Evolutionary conservation across 2,797 vertebrate genomes (phyloP).

Genomic region (Cephalopachus bancanus): DNA sequence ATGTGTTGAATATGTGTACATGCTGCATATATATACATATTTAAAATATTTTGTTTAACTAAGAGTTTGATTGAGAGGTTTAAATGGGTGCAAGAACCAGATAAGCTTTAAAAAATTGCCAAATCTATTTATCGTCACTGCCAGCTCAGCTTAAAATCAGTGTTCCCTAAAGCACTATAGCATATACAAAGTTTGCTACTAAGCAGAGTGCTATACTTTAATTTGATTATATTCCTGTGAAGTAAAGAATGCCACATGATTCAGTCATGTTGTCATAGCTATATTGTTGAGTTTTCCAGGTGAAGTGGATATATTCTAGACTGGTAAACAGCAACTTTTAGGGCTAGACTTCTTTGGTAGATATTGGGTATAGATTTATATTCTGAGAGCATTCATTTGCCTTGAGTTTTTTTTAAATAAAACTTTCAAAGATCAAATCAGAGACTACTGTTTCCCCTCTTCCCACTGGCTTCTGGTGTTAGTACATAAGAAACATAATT

Average conservation of each 20-base stretch:
- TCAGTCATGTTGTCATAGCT: not conserved
- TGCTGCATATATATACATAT: not conserved
- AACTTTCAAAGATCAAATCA: not conserved
- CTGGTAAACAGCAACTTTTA: not conserved
- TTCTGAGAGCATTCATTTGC: not conserved
- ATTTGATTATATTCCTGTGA: not conserved
- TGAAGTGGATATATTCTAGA: not conserved
- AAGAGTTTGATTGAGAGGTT: not conserved
- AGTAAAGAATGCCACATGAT: not conserved
- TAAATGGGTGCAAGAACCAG: not conserved
- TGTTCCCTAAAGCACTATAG: not conserved
- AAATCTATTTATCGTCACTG: not conserved
- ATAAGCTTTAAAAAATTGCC: not conserved
- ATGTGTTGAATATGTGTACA: not conserved
- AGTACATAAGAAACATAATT: not conserved
- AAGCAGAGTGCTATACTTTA: not conserved
- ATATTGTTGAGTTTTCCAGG: not conserved
- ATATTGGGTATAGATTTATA: not conserved
- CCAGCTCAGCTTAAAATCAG: not conserved
- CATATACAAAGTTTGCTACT: not conserved
- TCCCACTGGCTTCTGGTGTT: not conserved
- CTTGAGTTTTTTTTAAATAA: conserved; percentile 1
- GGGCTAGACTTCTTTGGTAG: not conserved
- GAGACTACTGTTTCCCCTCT: not conserved
- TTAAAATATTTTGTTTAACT: not conserved